Base-by-base conservation (phyloP, 2,113 vertebrate species). In the Montifringilla adamsi region DNA sequence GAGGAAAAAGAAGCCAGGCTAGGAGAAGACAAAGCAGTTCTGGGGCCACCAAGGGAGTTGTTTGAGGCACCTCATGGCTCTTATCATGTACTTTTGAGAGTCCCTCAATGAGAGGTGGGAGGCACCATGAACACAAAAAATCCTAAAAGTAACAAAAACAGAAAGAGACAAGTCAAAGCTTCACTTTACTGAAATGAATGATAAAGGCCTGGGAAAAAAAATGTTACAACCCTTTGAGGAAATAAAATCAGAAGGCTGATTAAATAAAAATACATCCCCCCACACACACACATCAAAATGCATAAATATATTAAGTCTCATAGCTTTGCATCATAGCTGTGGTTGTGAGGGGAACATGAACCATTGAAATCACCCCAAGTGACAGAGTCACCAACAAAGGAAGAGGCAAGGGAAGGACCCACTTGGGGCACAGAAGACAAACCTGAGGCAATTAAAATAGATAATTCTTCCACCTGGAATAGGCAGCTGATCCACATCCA, bases 211-310 rank as follows among this genome's bases (percentile, higher is more conserved):
- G 13, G 26, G 8, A 76, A 78, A 41, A 75, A 39, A 75, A 85
- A 59, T 15, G 5, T n/a, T 68, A 24, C 18, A 64, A 43, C 8
- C 3, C 6, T 67, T 60, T 60, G 52, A 92, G 59, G 30, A 80
- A 35, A n/a, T 7, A 73, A 90, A 88, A 58, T 33, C 15, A 62
- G 23, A 22, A 90, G 6, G 9, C 5, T 66, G 15, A 47, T 39
- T 8, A 92, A 69, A 70, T 58, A 63, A 28, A 64, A 28, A 15
- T 28, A 33, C 7, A 3, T 1, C 4, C 9, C 9, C 4, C 6
- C 3, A 13, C 44, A 6, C 3, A 13, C 44, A 6, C 3, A 11
- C 19, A 19, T 6, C 1, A 24, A 67, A 49, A n/a, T 1, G 0
- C 33, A 18, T 33, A 21, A 33, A 28, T 17, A 7, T 47, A 22